Evolutionary conservation across 2,113 vertebrate species (phyloP).

Genomic region (Stegastes partitus): DNA sequence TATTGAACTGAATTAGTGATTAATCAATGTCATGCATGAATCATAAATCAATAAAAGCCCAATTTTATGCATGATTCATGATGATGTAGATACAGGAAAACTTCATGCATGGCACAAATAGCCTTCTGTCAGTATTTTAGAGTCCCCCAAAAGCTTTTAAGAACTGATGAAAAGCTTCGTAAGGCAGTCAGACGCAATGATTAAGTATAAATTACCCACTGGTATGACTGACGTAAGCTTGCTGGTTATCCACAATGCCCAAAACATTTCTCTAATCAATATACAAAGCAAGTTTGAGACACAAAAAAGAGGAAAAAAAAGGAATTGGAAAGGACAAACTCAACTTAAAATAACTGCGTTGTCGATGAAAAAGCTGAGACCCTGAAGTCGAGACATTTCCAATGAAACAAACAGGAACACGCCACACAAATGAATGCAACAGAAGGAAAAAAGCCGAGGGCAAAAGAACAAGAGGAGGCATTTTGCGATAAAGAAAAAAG

Average conservation of each 20-base stretch:
- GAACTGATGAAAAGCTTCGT: neutral
- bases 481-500: neutral
- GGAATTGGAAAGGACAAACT: neutral
- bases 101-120: no score
- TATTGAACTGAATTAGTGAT: no score
- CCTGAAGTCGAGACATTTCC: neutral
- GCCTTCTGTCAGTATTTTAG: no score
- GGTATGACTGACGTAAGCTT: slow-evolving; percentile 10
- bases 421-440: neutral
- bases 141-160: no score
- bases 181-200: slow-evolving; percentile 37
- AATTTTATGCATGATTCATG: no score
- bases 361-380: neutral
- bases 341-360: neutral
- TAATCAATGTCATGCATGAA: no score
- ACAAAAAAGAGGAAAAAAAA: neutral
- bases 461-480: neutral
- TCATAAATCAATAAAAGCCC: no score
- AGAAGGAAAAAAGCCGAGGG: neutral
- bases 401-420: neutral
- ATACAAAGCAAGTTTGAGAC: slow-evolving; percentile 1
- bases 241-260: slow-evolving; percentile 15
- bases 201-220: slow-evolving; percentile 50
- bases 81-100: no score
- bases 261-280: slow-evolving; percentile 29